Evolutionary conservation across 2,113 vertebrate genomes (phyloP).

Genomic region (Centrocercus urophasianus): DNA sequence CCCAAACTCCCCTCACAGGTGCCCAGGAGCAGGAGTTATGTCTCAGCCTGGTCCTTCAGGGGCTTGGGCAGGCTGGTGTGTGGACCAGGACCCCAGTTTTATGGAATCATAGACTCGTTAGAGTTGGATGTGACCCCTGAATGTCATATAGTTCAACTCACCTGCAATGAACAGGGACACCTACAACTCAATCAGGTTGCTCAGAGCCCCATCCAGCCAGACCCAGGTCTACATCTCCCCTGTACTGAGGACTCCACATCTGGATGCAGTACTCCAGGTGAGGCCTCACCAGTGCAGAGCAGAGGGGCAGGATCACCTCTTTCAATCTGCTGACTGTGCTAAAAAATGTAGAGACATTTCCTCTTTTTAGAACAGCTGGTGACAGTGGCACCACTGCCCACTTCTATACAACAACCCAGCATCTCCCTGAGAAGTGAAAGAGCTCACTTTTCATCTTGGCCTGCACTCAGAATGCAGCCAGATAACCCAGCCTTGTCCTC

Average conservation of each 20-base stretch:
- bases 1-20: rapidly evolving
- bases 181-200: too few relatives aligned
- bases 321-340: too few relatives aligned
- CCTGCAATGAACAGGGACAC: background rate
- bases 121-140: too few relatives aligned
- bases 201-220: too few relatives aligned
- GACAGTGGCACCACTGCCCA: background rate
- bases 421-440: background rate
- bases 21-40: rapidly evolving
- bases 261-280: too few relatives aligned
- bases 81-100: background rate
- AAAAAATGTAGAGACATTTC: background rate
- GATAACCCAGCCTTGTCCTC: background rate
- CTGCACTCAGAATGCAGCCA: background rate
- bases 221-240: too few relatives aligned
- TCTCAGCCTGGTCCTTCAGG: background rate
- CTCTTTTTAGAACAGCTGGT: background rate
- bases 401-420: background rate
- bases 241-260: too few relatives aligned
- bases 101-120: too few relatives aligned
- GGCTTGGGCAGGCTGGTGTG: background rate
- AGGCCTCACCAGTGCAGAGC: too few relatives aligned
- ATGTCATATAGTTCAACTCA: too few relatives aligned
- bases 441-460: background rate
- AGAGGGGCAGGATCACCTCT: too few relatives aligned